Base-by-base conservation (phyloP, 2,888 invertebrate genomes). In the Sarcophaga rosellei region DNA sequence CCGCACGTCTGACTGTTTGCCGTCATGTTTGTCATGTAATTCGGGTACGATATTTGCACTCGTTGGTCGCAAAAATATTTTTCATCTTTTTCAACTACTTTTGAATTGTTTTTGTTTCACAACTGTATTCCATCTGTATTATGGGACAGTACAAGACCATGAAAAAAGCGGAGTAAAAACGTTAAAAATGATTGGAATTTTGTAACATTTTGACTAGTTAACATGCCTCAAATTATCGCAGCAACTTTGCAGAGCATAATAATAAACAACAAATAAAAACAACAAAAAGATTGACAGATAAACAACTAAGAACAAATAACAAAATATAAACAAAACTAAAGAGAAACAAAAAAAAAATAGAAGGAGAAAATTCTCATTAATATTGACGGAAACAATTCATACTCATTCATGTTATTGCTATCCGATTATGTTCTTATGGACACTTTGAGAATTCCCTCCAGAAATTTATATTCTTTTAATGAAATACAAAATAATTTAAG, bases 131-230 rank as follows among this genome's bases (percentile, higher is more conserved):
- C 53, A 15, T 53, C 12, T 53, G 53, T 53, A 53, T 53, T 12
- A 53, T 53, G 17, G 12, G 15, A 53, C 53, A 17, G 17, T 15
- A 17, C 4, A 53, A 1, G 12, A 15, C 53, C 12, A 53, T 17
- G 17, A 53, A 17, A 53, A 17, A 15, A 17, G 53, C 17, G 53
- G 44, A n/a, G 65, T 88, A 88, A 73, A 83, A 87, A 84, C 87
- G 76, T 81, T 85, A 76, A 85, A 82, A 87, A 89, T 90, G 89
- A 90, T 90, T 90, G 90, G 89, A 91, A 90, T 90, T 91, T 90
- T 88, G 88, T 88, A 90, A 90, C 90, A 90, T 90, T 90, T 89
- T 87, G 47, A 88, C 90, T 91, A 89, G 90, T 90, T 90, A 90
- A 90, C 91, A 90, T 90, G 90, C 77, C 87, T 87, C 88, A 89